Base-by-base conservation (phyloP, 2,888 invertebrate genomes). In the Aradus depressus region DNA sequence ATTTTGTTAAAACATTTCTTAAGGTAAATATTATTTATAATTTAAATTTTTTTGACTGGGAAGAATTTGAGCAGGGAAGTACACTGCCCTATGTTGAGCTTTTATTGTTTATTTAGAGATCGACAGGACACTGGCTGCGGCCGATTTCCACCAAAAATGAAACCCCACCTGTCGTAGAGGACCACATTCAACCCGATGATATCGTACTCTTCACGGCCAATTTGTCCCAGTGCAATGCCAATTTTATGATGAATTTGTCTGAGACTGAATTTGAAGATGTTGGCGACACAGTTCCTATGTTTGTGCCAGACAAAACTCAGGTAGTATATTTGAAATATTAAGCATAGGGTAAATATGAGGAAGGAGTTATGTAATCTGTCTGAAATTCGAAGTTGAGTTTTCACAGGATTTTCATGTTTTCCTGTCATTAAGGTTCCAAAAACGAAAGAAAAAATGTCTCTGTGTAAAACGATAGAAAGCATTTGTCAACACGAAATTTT, bases 261-360 rank as follows among this genome's bases (percentile, higher is more conserved):
- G 71, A 71, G 55, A 62, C 59, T 23, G 67, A 66, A 2, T 68
- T 65, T 52, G 67, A 69, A 55, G 62, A 64, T 25, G 62, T 68
- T 61, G 70, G 70, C 4, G 71, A 70, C 60, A 59, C 62, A 31
- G 60, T 69, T 18, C 63, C 64, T 8, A 16, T 23, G 10, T 47
- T 47, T 19, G 14, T 19, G 1, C 25, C 35, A n/a, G 47, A 28
- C 12, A 34, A 37, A n/a, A n/a, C n/a, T n/a, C n/a, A n/a, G n/a
- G n/a, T n/a, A n/a, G n/a, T n/a, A n/a, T n/a, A n/a, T n/a, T n/a
- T n/a, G n/a, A n/a, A n/a, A n/a, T n/a, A n/a, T n/a, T n/a, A n/a
- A n/a, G n/a, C n/a, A n/a, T n/a, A n/a, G n/a, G n/a, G n/a, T n/a
- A n/a, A n/a, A n/a, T n/a, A n/a, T n/a, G n/a, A n/a, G n/a, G n/a